Evolutionary conservation across 2,113 vertebrate genomes (phyloP), one percentile per base, ranked within the genome.

Genomic region (Hemichromis elongatus): DNA sequence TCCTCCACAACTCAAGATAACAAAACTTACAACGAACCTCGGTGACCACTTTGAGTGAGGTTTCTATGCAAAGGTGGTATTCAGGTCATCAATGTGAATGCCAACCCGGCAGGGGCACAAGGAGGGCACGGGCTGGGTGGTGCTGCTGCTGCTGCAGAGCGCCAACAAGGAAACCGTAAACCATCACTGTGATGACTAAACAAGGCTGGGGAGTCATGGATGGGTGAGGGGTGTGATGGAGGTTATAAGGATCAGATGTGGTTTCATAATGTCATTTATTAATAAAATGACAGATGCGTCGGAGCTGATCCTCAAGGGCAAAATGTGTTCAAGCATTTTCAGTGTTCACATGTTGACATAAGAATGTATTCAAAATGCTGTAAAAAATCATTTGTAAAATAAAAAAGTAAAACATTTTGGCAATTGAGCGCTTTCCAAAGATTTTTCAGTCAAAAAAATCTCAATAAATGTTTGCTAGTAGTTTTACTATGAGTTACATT

Each of bases 131-230:
- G 86, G 61, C 73, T 59, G 77, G 30, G 52, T 54, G 59, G 50
- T 59, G 77, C 21, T 12, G 30, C 56, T 12, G 30, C 56, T 66
- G 19, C 42, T 68, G 50, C 40, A 33, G 40, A n/a, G 70, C n/a
- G 57, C 93, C 92, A 90, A 85, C 52, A 88, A 89, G 84, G 91
- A 91, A 93, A 92, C 87, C 63, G 87, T 90, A 93, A 93, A 93
- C 90, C 92, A 14, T 81, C 86, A 85, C 80, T 88, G 84, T 89
- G 79, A 80, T 87, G 63, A 63, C 90, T 78, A 89, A 91, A 90
- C 79, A 78, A 87, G 90, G 88, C 82, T n/a, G 3, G 10, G 77
- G 86, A 90, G 90, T 90, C 90, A 86, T n/a, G 54, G 82, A 83
- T 68, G 84, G 89, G 88, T 89, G 79, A 89, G 79, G 79, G 81